phyloP scores from a whole-genome alignment of 2,888 invertebrate genomes.

The Teleiodes luculella region DNA sequence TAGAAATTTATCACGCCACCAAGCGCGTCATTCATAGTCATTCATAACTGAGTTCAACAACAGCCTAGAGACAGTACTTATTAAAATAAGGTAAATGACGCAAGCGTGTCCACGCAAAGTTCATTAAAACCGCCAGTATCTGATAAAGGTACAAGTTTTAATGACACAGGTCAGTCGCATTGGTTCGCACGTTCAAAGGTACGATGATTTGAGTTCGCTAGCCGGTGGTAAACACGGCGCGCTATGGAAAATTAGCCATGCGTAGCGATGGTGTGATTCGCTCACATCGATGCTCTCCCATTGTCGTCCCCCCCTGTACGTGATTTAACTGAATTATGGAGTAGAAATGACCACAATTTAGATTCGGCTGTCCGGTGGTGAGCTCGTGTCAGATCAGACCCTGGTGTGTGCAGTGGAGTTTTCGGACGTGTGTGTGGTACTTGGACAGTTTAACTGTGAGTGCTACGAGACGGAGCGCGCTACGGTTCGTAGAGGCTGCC shows the following conservation, averaged over 20 bases:
- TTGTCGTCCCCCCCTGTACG: slow-evolving; percentile 74
- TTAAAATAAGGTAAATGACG: neutral
- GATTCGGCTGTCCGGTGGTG: slow-evolving; percentile 65
- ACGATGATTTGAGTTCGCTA: slow-evolving; percentile 57
- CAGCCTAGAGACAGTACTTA: neutral
- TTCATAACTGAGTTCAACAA: neutral
- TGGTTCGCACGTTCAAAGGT: slow-evolving; percentile 48
- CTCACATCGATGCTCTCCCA: slow-evolving; percentile 73
- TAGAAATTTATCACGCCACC: too few species aligned
- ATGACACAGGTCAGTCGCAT: slow-evolving; percentile 46
- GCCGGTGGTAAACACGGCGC: slow-evolving; percentile 50
- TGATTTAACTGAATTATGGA: slow-evolving; percentile 76
- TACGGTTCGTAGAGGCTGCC: slow-evolving; percentile 52
- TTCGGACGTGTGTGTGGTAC: slow-evolving; percentile 34
- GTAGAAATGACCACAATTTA: slow-evolving; percentile 72
- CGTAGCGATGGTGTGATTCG: slow-evolving; percentile 76
- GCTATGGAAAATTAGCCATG: slow-evolving; percentile 72
- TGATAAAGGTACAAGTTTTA: slow-evolving; percentile 28
- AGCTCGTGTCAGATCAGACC: slow-evolving; percentile 47
- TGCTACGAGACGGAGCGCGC: slow-evolving; percentile 46
- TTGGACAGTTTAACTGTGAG: slow-evolving; percentile 37
- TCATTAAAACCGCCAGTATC: slow-evolving; percentile 10
- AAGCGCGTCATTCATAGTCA: too few species aligned
- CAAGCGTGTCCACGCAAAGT: slow-evolving; percentile 2
- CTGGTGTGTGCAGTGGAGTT: slow-evolving; percentile 29